Percentiles rank a stretch among this genome's conserved stretches.
Evolutionary conservation across 2,113 vertebrate species (phyloP).

Genomic region (Paraplagusia blochii): DNA sequence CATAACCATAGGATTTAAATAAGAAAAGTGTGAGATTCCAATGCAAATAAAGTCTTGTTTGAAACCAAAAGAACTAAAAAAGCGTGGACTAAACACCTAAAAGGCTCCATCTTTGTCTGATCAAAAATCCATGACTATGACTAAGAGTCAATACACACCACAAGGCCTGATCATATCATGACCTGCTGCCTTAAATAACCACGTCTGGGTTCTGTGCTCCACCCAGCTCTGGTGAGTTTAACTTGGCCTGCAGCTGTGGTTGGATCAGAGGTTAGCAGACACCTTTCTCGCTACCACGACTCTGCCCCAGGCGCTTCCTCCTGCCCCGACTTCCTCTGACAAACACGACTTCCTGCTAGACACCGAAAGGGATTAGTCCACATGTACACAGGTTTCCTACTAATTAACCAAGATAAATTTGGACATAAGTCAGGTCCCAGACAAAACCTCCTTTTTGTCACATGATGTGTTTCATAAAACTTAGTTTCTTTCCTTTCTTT

Average conservation of each 20-base stretch:
- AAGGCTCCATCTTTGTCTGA: too few species aligned
- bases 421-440: constrained; percentile 9
- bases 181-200: constrained; percentile 10
- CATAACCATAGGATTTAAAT: background rate
- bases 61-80: too few species aligned
- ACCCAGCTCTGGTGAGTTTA: background rate
- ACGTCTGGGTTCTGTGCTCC: background rate
- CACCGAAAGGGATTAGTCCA: constrained; percentile 51
- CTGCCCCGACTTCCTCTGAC: constrained; percentile 56
- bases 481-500: too few species aligned
- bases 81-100: too few species aligned
- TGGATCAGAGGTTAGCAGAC: constrained; percentile 59
- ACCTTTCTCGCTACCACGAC: constrained; percentile 45
- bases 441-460: background rate
- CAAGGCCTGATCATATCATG: background rate
- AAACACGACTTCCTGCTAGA: constrained; percentile 61
- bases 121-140: background rate
- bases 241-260: constrained; percentile 16
- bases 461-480: too few species aligned
- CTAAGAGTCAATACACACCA: background rate
- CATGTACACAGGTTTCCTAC: constrained; percentile 57
- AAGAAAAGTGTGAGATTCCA: too few species aligned
- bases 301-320: constrained; percentile 51
- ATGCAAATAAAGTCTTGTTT: too few species aligned
- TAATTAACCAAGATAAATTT: constrained; percentile 28